Conservation (phyloP, 1,140 invertebrate species). For the Leptinotarsa lineolata region DNA sequence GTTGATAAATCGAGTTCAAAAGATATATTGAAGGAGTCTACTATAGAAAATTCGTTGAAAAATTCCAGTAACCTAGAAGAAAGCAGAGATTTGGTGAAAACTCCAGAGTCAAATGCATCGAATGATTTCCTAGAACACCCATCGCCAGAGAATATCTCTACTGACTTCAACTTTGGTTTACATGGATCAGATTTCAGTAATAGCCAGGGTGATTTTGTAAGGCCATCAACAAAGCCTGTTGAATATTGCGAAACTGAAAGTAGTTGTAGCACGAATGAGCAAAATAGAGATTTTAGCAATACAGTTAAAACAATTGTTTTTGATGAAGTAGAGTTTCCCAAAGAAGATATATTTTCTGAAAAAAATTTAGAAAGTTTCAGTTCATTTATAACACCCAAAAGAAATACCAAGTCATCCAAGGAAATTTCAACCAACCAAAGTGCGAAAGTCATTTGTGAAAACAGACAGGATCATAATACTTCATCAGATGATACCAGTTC, state of each 20-base stretch:
- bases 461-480: slow-evolving; percentile 2
- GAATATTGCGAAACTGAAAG: slow-evolving; percentile 49
- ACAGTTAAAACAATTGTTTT: slow-evolving; percentile 44
- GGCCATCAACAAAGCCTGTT: slow-evolving; percentile 31
- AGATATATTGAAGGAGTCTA: not conserved
- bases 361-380: slow-evolving; percentile 45
- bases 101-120: slow-evolving; percentile 36
- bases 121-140: slow-evolving; percentile 44
- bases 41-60: not conserved
- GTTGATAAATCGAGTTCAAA: not conserved
- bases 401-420: slow-evolving; percentile 25
- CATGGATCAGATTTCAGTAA: slow-evolving; percentile 46
- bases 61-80: not conserved
- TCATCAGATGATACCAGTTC: slow-evolving; percentile 40
- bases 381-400: slow-evolving; percentile 43
- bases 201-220: slow-evolving; percentile 31
- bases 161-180: slow-evolving; percentile 46
- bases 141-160: slow-evolving; percentile 27
- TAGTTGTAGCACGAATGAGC: slow-evolving; percentile 46
- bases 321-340: slow-evolving; percentile 48
- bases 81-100: slow-evolving; percentile 19
- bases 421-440: not conserved
- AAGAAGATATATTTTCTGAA: slow-evolving; percentile 43
- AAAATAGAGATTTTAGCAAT: slow-evolving; percentile 30
- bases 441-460: not conserved